phyloP scores from a whole-genome alignment of 2,888 invertebrate species.

The Marronus borbonicus region DNA sequence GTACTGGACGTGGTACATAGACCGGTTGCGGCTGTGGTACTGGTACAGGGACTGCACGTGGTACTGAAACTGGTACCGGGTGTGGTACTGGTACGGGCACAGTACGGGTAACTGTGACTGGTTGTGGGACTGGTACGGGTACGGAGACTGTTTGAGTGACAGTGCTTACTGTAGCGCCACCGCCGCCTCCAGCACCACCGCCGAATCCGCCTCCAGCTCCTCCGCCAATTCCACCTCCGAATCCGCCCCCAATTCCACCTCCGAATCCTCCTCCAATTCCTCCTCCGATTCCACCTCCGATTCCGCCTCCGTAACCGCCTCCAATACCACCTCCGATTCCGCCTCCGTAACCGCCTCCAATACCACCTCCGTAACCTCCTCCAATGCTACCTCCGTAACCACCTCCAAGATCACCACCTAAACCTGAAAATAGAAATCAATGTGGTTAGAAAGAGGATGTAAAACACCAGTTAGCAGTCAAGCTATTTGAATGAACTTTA shows the following conservation, averaged over 20 bases:
- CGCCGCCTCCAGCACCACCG: slow-evolving; percentile 52
- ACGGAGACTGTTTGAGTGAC: slow-evolving; percentile 66
- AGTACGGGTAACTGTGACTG: slow-evolving; percentile 69
- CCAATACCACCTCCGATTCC: slow-evolving; percentile 61
- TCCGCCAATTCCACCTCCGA: slow-evolving; percentile 62
- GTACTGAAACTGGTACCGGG: slow-evolving; percentile 72
- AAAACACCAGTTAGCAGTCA: no score
- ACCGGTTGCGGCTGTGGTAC: slow-evolving; percentile 74
- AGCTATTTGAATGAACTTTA: no score
- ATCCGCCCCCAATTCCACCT: slow-evolving; percentile 56
- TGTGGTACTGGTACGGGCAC: slow-evolving; percentile 74
- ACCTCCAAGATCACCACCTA: slow-evolving; percentile 23
- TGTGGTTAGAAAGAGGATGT: neutral
- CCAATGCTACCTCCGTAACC: slow-evolving; percentile 25
- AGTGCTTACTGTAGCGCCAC: slow-evolving; percentile 66
- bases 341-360: slow-evolving; percentile 43
- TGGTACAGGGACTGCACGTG: slow-evolving; percentile 71
- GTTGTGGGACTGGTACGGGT: slow-evolving; percentile 67
- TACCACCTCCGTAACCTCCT: slow-evolving; percentile 38
- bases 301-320: slow-evolving; percentile 59
- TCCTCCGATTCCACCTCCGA: slow-evolving; percentile 50
- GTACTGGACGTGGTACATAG: slow-evolving; percentile 67
- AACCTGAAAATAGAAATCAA: neutral
- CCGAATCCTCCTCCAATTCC: slow-evolving; percentile 53
- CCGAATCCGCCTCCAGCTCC: slow-evolving; percentile 62